Base-by-base conservation (phyloP, 2,888 invertebrate genomes). In the Athrips mouffetella region DNA sequence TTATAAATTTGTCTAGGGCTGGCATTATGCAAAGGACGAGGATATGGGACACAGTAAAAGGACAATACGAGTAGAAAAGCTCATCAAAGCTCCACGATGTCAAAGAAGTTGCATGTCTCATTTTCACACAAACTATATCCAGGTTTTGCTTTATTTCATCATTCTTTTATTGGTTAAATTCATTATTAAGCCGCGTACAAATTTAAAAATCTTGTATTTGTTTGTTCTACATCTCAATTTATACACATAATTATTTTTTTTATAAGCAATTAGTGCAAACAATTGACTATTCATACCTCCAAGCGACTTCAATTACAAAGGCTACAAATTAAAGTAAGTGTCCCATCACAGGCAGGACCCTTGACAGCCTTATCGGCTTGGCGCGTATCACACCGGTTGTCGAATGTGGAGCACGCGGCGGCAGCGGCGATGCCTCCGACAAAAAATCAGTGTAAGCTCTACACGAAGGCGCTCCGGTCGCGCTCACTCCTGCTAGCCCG, bases 371-470 rank as follows among this genome's bases (percentile, higher is more conserved):
- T 45, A 45, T 45, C 45, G 2, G 31, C 20, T 37, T 18, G 67
- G 67, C 68, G 73, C 71, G 78, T 78, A 76, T 76, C 76, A 77
- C 85, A 85, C 86, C 81, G 84, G 85, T 83, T 81, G 76, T 71
- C 78, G 79, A 84, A 87, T 87, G 83, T 88, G 71, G 87, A 87
- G 86, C 87, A 86, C 64, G 74, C 75, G 66, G 70, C 68, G 63
- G 62, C 64, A 58, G 73, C 77, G 71, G 75, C 83, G 81, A 86
- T 87, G 87, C 85, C 87, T 87, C 71, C 81, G 55, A 80, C 84
- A 82, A 86, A 87, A 86, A 88, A 86, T 86, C 87, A 88, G 87
- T 88, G 83, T 87, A 85, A 84, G 83, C 78, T 84, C 75, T 63
- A 80, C 79, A 75, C 74, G 59, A 76, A 70, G 68, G 73, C 78